phyloP scores from a whole-genome alignment of 2,113 vertebrate species.

The Okapia johnstoni region DNA sequence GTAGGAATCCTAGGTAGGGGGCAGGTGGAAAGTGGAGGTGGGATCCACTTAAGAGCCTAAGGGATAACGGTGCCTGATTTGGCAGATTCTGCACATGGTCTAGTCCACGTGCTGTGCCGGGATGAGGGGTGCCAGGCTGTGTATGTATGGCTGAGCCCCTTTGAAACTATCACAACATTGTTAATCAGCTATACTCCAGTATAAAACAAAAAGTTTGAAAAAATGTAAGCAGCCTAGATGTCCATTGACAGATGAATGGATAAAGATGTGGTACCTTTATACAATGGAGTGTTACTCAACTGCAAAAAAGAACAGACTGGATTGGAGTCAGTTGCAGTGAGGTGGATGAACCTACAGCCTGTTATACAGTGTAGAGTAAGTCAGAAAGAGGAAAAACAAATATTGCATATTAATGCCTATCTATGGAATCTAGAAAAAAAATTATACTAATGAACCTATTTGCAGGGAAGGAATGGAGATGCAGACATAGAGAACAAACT shows the following conservation, averaged over 20 bases:
- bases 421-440: not conserved
- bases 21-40: accelerated
- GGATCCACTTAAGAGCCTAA: accelerated
- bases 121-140: accelerated
- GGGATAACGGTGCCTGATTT: accelerated
- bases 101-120: accelerated
- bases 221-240: not conserved
- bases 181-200: not conserved
- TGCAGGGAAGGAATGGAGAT: not conserved
- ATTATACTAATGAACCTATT: not conserved
- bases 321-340: not conserved
- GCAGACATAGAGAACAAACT: accelerated
- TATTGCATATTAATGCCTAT: not conserved
- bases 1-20: no score
- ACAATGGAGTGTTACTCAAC: not conserved
- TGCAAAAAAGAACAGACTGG: not conserved
- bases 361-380: not conserved
- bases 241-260: not conserved
- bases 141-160: not conserved
- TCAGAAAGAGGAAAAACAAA: not conserved
- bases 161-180: not conserved
- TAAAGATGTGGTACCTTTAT: not conserved
- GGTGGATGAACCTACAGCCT: not conserved
- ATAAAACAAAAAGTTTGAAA: not conserved
- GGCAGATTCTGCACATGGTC: not conserved